Conservation (phyloP, 2,113 vertebrate species). For the Nothocercus julius region DNA sequence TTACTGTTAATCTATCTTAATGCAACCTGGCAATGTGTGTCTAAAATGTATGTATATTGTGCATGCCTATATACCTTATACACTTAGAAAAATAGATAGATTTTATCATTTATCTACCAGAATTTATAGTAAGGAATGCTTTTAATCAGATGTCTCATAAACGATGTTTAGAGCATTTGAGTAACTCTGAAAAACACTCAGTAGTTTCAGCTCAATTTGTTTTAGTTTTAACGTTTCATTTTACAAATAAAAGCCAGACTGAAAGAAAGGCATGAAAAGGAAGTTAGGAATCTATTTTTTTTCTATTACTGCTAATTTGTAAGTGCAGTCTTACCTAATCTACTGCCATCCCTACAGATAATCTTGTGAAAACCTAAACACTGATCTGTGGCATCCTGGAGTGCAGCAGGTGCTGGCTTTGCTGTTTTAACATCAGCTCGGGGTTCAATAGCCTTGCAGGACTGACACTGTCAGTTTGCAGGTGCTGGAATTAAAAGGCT, state of each 20-base stretch:
- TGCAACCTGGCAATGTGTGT: not conserved
- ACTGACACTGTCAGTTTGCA: conserved; percentile 47
- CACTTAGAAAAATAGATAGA: not conserved
- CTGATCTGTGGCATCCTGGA: conserved; percentile 10
- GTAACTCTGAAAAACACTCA: not conserved
- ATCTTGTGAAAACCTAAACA: not conserved
- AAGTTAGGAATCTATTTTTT: not conserved
- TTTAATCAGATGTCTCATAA: not conserved
- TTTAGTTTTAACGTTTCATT: not conserved
- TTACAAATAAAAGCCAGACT: not conserved
- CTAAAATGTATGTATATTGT: not conserved
- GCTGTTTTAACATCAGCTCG: conserved; percentile 33
- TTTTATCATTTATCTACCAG: not conserved
- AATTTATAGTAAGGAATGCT: not conserved
- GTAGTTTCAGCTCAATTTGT: not conserved
- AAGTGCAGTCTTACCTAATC: not conserved
- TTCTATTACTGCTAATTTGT: conserved; percentile 16
- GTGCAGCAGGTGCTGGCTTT: conserved; percentile 44
- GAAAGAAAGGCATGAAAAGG: not conserved
- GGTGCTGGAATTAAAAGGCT: conserved; percentile 64
- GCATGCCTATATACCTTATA: not conserved
- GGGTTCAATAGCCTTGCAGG: conserved; percentile 54
- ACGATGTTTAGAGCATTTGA: not conserved
- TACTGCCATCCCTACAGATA: not conserved
- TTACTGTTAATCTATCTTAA: not conserved